Base-by-base conservation (phyloP, 2,888 invertebrate genomes). In the Pammene aurita region DNA sequence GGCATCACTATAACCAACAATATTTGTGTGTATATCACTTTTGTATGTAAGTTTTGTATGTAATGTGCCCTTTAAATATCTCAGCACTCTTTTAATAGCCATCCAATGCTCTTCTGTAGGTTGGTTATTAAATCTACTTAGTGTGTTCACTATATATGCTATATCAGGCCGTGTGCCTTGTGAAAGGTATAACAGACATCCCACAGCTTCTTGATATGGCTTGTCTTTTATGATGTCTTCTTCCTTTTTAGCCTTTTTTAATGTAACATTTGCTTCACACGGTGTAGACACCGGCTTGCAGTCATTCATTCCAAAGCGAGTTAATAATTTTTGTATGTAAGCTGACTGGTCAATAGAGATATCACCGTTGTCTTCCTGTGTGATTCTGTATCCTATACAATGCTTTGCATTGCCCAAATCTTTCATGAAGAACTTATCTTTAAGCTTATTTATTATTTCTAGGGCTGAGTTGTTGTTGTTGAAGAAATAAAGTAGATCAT, bases 141-240 rank as follows among this genome's bases (percentile, higher is more conserved):
- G 56, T 11, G 58, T 64, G 55, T 75, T 74, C 0, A 76, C 74
- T 13, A 71, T 71, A 72, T 54, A 75, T 5, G 71, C 57, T 10
- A 79, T 77, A 46, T 78, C 78, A 54, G 76, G 75, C 68, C 76
- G 41, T 6, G 75, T 74, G 0, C 66, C 74, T 14, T 73, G 73
- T 66, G 75, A 72, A 52, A 77, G 42, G 71, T 75, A 76, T 26
- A 77, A 48, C 0, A 76, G 58, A 64, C 73, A 73, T 0, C 75
- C 77, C 0, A 76, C 56, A 13, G 74, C 73, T 71, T 77, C 64
- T 35, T 69, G 68, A 54, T 75, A 75, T 63, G 75, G 74, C 10
- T 71, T 44, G 0, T 55, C 64, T 18, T 9, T 16, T 4, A 50
- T 5, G 2, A 50, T 16, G 7, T 50, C 50, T 18, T 16, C 18